Conservation (phyloP, 2,888 invertebrate species). For the Meganola albula region DNA sequence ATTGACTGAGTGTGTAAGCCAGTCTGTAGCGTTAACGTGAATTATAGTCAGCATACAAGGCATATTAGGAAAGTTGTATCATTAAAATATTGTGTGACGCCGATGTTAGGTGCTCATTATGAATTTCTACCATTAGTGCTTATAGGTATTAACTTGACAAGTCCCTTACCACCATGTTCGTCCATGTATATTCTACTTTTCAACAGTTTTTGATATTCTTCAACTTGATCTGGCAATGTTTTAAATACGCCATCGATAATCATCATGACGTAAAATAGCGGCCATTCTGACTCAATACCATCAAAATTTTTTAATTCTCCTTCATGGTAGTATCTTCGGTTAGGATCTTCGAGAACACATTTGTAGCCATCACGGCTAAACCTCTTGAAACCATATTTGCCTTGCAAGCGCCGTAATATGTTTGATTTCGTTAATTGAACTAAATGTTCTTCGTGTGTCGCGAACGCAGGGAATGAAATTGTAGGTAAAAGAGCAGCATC, state of each 20-base stretch:
- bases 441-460: slow-evolving; percentile 95
- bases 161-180: slow-evolving; percentile 85
- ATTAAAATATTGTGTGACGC: too few species aligned
- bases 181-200: slow-evolving; percentile 89
- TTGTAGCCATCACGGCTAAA: slow-evolving; percentile 97
- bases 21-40: too few species aligned
- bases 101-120: too few species aligned
- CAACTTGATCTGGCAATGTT: slow-evolving; percentile 91
- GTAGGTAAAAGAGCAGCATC: slow-evolving; percentile 95
- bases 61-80: too few species aligned
- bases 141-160: too few species aligned
- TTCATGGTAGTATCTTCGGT: slow-evolving; percentile 87
- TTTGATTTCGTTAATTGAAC: slow-evolving; percentile 92
- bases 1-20: too few species aligned
- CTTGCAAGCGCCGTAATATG: slow-evolving; percentile 87
- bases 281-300: slow-evolving; percentile 98
- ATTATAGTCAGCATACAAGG: too few species aligned
- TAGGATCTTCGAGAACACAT: slow-evolving; percentile 90
- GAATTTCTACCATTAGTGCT: too few species aligned
- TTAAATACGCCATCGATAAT: slow-evolving; percentile 97
- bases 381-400: slow-evolving; percentile 94
- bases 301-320: slow-evolving; percentile 98
- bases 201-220: slow-evolving; percentile 91
- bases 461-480: slow-evolving; percentile 98
- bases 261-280: slow-evolving; percentile 96